Conservation (phyloP, 2,888 invertebrate species). For the Rhorus exstirpatorius region DNA sequence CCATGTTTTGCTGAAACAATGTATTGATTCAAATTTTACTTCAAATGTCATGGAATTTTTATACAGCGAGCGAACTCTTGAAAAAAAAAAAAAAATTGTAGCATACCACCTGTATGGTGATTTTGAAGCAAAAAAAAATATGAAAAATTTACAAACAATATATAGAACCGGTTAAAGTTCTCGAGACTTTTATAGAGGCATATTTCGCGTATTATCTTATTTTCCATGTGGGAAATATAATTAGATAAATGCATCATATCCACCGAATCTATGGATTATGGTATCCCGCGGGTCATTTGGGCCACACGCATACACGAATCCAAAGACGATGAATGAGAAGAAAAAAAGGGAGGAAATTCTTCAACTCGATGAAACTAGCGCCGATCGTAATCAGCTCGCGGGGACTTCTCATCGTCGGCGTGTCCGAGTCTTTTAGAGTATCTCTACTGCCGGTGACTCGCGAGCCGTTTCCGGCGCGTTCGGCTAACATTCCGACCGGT, state of each 20-base stretch:
- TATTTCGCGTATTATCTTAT: too few relatives aligned
- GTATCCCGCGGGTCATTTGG: constrained; percentile 31
- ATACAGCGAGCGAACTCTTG: background rate
- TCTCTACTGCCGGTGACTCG: constrained; percentile 48
- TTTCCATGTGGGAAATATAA: constrained; percentile 21
- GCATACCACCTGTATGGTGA: background rate
- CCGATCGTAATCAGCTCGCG: constrained; percentile 67
- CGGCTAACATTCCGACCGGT: constrained; percentile 67
- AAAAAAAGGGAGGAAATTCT: constrained; percentile 58
- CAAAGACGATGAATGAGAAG: constrained; percentile 26
- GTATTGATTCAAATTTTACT: too few relatives aligned
- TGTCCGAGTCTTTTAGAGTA: constrained; percentile 60
- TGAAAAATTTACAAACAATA: background rate
- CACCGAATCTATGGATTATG: constrained; percentile 19
- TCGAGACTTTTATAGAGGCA: background rate
- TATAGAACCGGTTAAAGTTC: background rate
- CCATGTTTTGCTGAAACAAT: too few relatives aligned
- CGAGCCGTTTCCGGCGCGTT: constrained; percentile 63
- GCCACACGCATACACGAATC: constrained; percentile 26
- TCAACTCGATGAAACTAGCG: constrained; percentile 67
- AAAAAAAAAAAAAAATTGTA: background rate
- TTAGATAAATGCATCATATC: constrained; percentile 2
- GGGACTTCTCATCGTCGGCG: constrained; percentile 40
- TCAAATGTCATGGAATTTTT: too few relatives aligned
- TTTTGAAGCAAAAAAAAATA: background rate